Evolutionary conservation across 2,113 vertebrate genomes (phyloP).

Genomic region (Gobius niger): DNA sequence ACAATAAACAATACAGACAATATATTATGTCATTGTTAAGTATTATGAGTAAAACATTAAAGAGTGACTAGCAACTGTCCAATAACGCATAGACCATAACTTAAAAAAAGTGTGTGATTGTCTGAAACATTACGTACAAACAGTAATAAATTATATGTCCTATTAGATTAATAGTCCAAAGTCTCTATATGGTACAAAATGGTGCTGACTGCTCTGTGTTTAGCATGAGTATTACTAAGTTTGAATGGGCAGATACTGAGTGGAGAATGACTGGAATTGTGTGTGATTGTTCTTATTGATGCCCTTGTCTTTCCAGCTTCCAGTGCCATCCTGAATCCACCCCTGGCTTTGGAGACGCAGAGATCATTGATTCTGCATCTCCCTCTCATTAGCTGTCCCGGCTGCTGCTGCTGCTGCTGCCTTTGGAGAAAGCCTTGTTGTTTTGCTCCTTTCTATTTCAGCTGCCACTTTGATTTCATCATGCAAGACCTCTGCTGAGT

Average conservation of each 20-base stretch:
- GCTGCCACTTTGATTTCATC: slow-evolving; percentile 99
- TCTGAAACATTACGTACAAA: too few relatives aligned
- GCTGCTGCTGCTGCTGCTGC: slow-evolving; percentile 52
- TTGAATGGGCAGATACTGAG: neutral
- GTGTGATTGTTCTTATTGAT: slow-evolving; percentile 15
- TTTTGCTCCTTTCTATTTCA: slow-evolving; percentile 81
- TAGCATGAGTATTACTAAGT: neutral
- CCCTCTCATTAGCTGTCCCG: slow-evolving; percentile 56
- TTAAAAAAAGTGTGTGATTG: too few relatives aligned
- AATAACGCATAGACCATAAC: too few relatives aligned
- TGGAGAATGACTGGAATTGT: slow-evolving; percentile 6
- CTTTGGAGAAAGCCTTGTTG: slow-evolving; percentile 81
- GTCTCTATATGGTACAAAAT: too few relatives aligned
- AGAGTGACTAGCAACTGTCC: too few relatives aligned
- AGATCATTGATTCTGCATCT: slow-evolving; percentile 57
- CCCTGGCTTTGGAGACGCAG: slow-evolving; percentile 25
- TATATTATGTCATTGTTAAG: too few relatives aligned
- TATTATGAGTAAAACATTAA: too few relatives aligned
- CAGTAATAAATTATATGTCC: too few relatives aligned
- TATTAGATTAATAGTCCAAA: too few relatives aligned
- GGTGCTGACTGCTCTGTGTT: too few relatives aligned
- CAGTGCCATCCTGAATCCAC: slow-evolving; percentile 12
- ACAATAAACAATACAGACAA: too few relatives aligned
- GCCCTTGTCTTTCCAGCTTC: neutral
- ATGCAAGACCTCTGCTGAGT: slow-evolving; percentile 91